A percentile compares a stretch with the other conserved stretches of the same genome.
phyloP scores from a whole-genome alignment of 2,888 invertebrate species.

The Drosophila meridiana region DNA sequence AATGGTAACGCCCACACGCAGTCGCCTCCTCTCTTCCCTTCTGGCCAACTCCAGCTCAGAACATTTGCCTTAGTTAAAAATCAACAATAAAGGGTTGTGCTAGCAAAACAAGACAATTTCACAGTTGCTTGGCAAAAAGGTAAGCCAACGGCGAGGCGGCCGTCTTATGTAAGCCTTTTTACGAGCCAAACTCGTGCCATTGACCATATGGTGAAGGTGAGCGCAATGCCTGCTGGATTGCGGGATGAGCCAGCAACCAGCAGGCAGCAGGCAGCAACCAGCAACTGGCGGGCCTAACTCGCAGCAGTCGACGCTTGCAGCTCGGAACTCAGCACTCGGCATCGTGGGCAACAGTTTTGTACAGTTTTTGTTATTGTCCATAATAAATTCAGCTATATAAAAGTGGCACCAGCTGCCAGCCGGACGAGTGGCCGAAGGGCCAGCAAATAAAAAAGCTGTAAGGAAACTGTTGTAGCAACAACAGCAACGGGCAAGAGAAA shows the following conservation, averaged over 20 bases:
- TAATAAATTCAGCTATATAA: conserved; percentile 79
- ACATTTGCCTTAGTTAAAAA: conserved; percentile 57
- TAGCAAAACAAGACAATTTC: conserved; percentile 75
- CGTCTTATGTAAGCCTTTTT: conserved; percentile 72
- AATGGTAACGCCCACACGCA: conserved; percentile 16
- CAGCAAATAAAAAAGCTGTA: conserved; percentile 63
- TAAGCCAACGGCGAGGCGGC: conserved; percentile 43
- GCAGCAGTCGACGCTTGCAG: background rate
- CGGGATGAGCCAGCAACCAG: conserved; percentile 50
- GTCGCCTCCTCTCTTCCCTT: background rate
- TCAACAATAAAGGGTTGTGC: conserved; percentile 69
- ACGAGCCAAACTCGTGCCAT: conserved; percentile 74
- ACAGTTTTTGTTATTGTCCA: conserved; percentile 72
- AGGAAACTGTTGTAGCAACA: conserved; percentile 55
- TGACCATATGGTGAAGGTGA: conserved; percentile 78
- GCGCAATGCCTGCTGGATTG: conserved; percentile 62
- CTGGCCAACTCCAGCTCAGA: background rate
- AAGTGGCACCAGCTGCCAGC: conserved; percentile 76
- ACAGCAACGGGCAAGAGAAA: conserved; percentile 35
- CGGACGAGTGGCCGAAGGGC: conserved; percentile 57
- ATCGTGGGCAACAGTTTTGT: conserved; percentile 50
- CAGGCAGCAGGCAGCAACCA: conserved; percentile 25
- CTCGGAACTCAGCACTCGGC: background rate
- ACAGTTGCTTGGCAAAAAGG: conserved; percentile 78
- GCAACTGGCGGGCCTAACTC: conserved; percentile 39